Base-by-base conservation (phyloP, 2,888 invertebrate species). In the Trissolcus brochymenae region DNA sequence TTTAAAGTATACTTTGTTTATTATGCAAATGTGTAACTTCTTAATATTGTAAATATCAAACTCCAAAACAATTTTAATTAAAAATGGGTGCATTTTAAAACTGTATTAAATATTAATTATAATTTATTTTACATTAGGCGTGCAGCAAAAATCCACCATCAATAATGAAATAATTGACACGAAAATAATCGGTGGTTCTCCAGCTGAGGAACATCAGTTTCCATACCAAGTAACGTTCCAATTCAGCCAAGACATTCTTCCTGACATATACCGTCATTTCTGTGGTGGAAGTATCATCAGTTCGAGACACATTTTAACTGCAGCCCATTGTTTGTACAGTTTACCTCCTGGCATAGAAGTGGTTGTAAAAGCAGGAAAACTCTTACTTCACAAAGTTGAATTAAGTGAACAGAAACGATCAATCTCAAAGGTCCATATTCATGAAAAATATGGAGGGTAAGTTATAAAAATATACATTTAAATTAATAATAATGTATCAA, bases 371-470 rank as follows among this genome's bases (percentile, higher is more conserved):
- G 50, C 50, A 4, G 50, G 50, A 9, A 50, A 50, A 50, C 50
- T 50, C 7, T 7, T 7, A 3, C 19, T 50, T 6, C 4, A 50
- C 2, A 9, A 50, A 19, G 19, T 3, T 7, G 68, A 60, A 54
- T 9, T n/a, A 0, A 14, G 17, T 1, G 60, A 68, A 60, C 68
- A 68, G 17, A 13, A 40, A n/a, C 25, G 43, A 11, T 1, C 17
- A 14, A 25, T 68, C 35, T 19, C 41, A 3, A 29, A 64, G 4
- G 40, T 54, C 13, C 43, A 73, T 4, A 49, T 74, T 2, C 74
- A 80, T 50, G 65, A 70, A 25, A 50, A 73, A 0, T 80, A 76
- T 41, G 6, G 11, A 1, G 78, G 76, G 78, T 80, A 50, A 50
- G 29, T 40, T 21, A 11, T 2, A 7, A 19, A 53, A 21, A 14